Percentiles rank a stretch among this genome's conserved stretches.
These are phyloP conservation scores for Nesometra sesokonis DNA, from an alignment of 35 echinoderm and acorn worm species.

Conservation along the genomic window DNA sequence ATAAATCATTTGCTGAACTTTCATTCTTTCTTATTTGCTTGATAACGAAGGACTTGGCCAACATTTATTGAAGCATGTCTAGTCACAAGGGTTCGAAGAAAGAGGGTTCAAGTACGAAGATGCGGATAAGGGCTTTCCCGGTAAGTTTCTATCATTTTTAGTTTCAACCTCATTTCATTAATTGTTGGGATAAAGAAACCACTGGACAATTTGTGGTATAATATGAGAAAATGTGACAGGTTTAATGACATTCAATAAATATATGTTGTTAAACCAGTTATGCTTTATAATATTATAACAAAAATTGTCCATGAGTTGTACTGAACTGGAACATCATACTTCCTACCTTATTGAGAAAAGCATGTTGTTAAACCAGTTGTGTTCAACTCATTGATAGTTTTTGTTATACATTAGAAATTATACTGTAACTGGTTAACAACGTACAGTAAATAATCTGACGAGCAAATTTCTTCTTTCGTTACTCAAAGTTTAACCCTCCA, in stretches of 20 bases:
- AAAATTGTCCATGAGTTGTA: too few relatives aligned
- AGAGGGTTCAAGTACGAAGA: constrained; percentile 46
- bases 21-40: background rate
- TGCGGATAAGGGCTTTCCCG: constrained; percentile 92
- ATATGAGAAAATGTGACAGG: too few relatives aligned
- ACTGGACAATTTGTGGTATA: too few relatives aligned
- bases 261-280: too few relatives aligned
- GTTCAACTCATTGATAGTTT: too few relatives aligned
- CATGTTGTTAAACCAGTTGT: too few relatives aligned
- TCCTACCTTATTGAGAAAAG: too few relatives aligned
- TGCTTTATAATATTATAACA: too few relatives aligned
- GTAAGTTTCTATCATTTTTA: constrained; percentile 46
- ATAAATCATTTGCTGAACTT: background rate
- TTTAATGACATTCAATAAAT: too few relatives aligned
- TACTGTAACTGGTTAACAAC: background rate
- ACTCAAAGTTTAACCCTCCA: background rate
- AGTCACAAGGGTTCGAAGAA: constrained; percentile 36
- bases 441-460: background rate
- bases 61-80: background rate
- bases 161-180: too few relatives aligned
- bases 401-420: background rate
- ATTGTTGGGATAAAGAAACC: too few relatives aligned
- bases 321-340: too few relatives aligned
- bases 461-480: background rate
- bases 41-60: constrained; percentile 1